phyloP scores from a whole-genome alignment of 2,797 vertebrate species.

The Enteromius argenteus region DNA sequence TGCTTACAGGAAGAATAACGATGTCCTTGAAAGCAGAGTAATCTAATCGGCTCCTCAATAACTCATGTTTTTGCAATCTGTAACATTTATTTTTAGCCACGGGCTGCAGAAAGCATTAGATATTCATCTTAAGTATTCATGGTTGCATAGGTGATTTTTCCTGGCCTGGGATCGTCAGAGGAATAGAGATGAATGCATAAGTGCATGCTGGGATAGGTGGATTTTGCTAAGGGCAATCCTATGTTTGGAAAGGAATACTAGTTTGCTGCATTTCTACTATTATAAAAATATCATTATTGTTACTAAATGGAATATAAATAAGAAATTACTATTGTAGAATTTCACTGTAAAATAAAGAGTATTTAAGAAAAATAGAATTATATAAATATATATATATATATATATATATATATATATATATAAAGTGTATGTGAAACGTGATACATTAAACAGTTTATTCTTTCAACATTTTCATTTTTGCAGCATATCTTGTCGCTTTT shows the following conservation, averaged over 20 bases:
- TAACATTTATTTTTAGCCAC: constrained; percentile 51
- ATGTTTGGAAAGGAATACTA: neutral
- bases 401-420: too few species aligned
- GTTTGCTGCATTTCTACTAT: neutral
- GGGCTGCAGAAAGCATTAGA: constrained; percentile 49
- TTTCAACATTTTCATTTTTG: neutral
- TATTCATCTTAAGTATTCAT: constrained; percentile 47
- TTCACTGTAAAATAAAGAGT: too few species aligned
- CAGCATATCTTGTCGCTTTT: neutral
- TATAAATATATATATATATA: too few species aligned
- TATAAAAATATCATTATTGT: neutral
- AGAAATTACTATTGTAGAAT: neutral
- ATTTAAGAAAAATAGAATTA: too few species aligned
- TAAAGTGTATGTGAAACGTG: neutral
- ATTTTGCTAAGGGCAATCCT: constrained; percentile 21
- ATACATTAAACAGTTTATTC: neutral
- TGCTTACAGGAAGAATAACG: constrained; percentile 30
- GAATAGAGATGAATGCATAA: constrained; percentile 39
- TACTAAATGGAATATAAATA: neutral
- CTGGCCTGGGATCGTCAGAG: constrained; percentile 11
- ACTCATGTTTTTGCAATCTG: constrained; percentile 43
- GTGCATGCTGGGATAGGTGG: constrained; percentile 39
- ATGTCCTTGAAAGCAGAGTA: constrained; percentile 28
- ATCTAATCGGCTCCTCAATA: constrained; percentile 38
- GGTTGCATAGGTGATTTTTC: constrained; percentile 34